These are phyloP conservation scores for Anthopleura xanthogrammica DNA, from an alignment of 92 coral and sea anemone species.

Conservation along the genomic window DNA sequence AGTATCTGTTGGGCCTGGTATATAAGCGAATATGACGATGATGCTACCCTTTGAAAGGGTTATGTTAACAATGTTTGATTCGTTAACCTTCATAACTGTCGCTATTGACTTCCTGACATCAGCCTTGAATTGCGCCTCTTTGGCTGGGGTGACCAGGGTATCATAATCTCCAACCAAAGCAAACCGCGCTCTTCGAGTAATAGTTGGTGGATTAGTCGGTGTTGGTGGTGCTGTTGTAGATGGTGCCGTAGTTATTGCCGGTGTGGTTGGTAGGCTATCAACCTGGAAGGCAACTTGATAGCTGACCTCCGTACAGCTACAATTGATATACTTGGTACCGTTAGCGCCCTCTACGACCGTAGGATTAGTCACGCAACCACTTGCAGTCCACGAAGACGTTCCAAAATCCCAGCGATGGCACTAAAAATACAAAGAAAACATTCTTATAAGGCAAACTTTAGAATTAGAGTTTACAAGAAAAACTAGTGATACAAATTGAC, in stretches of 20 bases:
- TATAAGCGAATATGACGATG: constrained; percentile 40
- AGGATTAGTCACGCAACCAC: constrained; percentile 20
- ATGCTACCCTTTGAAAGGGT: constrained; percentile 55
- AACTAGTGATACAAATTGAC: too few relatives aligned
- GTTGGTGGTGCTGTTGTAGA: background rate
- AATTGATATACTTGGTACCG: constrained; percentile 44
- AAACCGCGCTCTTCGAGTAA: constrained; percentile 15
- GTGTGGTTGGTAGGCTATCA: constrained; percentile 24
- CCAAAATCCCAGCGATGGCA: constrained; percentile 19
- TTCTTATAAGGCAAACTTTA: background rate
- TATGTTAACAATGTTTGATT: constrained; percentile 43
- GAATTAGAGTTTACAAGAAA: too few relatives aligned
- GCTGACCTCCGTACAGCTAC: constrained; percentile 56
- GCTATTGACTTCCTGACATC: constrained; percentile 21
- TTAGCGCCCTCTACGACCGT: constrained; percentile 29
- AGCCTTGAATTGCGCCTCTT: constrained; percentile 19
- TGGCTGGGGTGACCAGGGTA: constrained; percentile 22
- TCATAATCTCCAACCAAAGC: constrained; percentile 28
- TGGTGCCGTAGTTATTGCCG: constrained; percentile 21
- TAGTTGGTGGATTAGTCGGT: constrained; percentile 13
- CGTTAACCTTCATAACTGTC: constrained; percentile 25
- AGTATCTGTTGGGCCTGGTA: constrained; percentile 33
- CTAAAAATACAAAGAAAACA: background rate
- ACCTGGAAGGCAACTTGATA: constrained; percentile 52
- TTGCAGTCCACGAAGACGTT: background rate